A percentile compares a stretch with the other conserved stretches of the same genome.
These are phyloP conservation scores for Plumapathes pennacea DNA, from an alignment of 92 coral and sea anemone genomes.

Conservation along the genomic window DNA sequence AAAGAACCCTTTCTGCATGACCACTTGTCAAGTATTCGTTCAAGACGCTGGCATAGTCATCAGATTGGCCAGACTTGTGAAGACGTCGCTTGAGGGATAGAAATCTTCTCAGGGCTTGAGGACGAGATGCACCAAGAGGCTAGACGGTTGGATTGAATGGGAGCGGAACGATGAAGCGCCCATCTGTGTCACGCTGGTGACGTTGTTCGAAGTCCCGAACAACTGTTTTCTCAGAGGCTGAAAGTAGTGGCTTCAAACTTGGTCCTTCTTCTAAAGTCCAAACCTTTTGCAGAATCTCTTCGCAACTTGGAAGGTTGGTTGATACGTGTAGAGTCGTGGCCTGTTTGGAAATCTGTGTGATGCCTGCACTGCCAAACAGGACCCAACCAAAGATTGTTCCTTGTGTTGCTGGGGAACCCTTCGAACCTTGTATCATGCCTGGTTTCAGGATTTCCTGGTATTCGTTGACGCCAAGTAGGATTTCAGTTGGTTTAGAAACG, in stretches of 20 bases:
- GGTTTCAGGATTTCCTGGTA: constrained; percentile 44
- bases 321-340: constrained; percentile 11
- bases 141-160: constrained; percentile 24
- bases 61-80: background rate
- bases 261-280: constrained; percentile 44
- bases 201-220: constrained; percentile 10
- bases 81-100: constrained; percentile 39
- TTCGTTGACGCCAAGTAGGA: constrained; percentile 35
- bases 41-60: constrained; percentile 30
- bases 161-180: constrained; percentile 27
- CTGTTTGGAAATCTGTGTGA: constrained; percentile 4
- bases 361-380: constrained; percentile 27
- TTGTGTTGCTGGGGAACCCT: constrained; percentile 54
- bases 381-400: constrained; percentile 52
- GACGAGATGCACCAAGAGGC: constrained; percentile 20
- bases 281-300: constrained; percentile 33
- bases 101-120: constrained; percentile 44
- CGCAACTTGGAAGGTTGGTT: constrained; percentile 17
- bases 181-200: constrained; percentile 25
- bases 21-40: constrained; percentile 24
- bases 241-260: constrained; percentile 10
- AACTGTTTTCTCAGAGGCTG: constrained; percentile 20
- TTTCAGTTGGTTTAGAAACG: constrained; percentile 38
- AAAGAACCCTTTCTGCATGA: constrained; percentile 45
- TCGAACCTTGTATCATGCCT: constrained; percentile 42